Base-by-base conservation (phyloP, 2,113 vertebrate species). In the Procavia capensis region DNA sequence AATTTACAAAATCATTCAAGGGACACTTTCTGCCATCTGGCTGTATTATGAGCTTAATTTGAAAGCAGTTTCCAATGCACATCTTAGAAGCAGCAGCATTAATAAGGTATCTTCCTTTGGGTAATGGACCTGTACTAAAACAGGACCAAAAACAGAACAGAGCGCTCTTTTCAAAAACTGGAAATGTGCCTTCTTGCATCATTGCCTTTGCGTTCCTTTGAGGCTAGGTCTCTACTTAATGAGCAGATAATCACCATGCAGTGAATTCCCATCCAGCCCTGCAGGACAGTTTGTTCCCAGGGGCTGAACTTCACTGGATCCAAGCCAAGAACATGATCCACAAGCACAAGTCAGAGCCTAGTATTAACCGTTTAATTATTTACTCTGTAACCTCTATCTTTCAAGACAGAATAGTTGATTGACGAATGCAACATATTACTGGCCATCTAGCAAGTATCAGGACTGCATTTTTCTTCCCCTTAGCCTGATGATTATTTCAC, bases 221-320 rank as follows among this genome's bases (percentile, higher is more conserved):
- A 85, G 20, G 25, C 5, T 8, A 10, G n/a, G 27, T 89, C 45
- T 79, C 34, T 61, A 36, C 20, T 79, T 6, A 45, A 8, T 68
- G 24, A 82, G 3, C 7, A 63, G 8, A 64, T 93, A 74, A 91
- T 83, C n/a, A 66, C n/a, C 2, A 3, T 16, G 8, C 50, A 59
- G 0, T 47, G 13, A 85, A 61, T 79, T 72, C 16, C 9, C 9
- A 85, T 36, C 45, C 13, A 61, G 3, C 2, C 0, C 45, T 68
- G 1, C 2, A 43, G 3, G 39, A 74, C 10, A 17, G 0, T 0
- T 2, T 20, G 85, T 70, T 45, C 29, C 59, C 75, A 41, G 9
- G 19, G 20, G 17, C 25, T 72, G 24, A 89, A 7, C 3, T 61
- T 39, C 68, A 68, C 14, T 82, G 72, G 36, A 87, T 36, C 6